Evolutionary conservation across 2,113 vertebrate species (phyloP).

Genomic region (Pteronura brasiliensis): DNA sequence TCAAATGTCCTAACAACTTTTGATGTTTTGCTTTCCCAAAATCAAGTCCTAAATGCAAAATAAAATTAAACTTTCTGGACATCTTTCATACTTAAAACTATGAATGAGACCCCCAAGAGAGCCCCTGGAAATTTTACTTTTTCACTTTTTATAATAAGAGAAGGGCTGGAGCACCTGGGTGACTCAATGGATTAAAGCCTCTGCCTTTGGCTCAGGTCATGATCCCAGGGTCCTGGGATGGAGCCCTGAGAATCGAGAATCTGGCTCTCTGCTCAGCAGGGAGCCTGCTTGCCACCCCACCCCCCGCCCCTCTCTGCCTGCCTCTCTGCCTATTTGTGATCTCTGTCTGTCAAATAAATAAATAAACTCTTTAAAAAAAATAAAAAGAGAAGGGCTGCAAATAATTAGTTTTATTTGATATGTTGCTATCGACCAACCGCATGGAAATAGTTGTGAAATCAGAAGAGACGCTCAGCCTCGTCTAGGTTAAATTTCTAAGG

Average conservation of each 20-base stretch:
- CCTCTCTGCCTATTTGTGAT: too few species aligned
- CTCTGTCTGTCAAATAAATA: too few species aligned
- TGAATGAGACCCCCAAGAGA: background rate
- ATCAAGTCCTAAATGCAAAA: background rate
- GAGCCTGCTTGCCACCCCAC: too few species aligned
- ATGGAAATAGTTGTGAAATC: background rate
- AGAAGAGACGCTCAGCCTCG: background rate
- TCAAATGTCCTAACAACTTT: background rate
- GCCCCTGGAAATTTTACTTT: background rate
- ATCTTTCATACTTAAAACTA: background rate
- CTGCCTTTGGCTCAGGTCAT: too few species aligned
- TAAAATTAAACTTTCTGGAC: background rate
- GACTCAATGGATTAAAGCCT: too few species aligned
- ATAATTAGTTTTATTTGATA: background rate
- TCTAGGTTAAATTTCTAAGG: background rate
- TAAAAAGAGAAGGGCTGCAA: background rate
- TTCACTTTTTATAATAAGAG: conserved; percentile 7
- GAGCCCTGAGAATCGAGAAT: too few species aligned
- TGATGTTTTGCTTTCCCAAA: background rate
- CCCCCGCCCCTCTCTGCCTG: too few species aligned
- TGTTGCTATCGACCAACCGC: background rate
- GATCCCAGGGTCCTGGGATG: too few species aligned
- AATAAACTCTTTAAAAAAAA: too few species aligned
- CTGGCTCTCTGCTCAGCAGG: too few species aligned
- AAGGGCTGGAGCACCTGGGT: background rate